Conservation (phyloP, 2,113 vertebrate species). For the Myiopsitta monachus region DNA sequence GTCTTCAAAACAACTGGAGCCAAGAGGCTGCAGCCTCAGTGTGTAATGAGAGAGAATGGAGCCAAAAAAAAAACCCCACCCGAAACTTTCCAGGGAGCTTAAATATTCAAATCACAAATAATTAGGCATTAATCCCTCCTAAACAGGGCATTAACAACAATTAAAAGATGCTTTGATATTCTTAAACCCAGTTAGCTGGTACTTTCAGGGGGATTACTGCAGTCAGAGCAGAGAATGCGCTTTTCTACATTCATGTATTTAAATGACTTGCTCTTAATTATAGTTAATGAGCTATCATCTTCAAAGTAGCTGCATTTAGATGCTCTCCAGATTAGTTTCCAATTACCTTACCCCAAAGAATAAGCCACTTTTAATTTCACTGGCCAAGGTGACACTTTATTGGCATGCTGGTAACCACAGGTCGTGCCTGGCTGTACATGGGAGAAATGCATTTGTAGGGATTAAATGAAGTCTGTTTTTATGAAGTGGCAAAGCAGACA, state of each 20-base stretch:
- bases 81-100: neutral
- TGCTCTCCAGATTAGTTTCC: neutral
- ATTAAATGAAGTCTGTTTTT: neutral
- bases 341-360: neutral
- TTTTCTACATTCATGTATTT: neutral
- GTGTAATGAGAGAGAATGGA: neutral
- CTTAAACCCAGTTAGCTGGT: neutral
- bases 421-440: neutral
- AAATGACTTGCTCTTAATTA: slow-evolving; percentile 23
- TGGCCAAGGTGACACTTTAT: slow-evolving; percentile 3
- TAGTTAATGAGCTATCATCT: slow-evolving; percentile 23
- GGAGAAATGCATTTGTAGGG: neutral
- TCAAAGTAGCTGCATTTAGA: neutral
- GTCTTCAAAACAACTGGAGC: neutral
- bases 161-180: slow-evolving; percentile 21
- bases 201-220: neutral
- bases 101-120: slow-evolving; percentile 28
- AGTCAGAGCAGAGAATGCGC: neutral
- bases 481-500: neutral
- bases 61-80: neutral
- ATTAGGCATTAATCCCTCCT: slow-evolving; percentile 12
- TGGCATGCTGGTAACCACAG: neutral
- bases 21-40: neutral
- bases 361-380: neutral
- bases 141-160: slow-evolving; percentile 23